Conservation (phyloP, 30 jellyfish, hydroid and myxozoan genomes). For the Aurelia sp. region DNA sequence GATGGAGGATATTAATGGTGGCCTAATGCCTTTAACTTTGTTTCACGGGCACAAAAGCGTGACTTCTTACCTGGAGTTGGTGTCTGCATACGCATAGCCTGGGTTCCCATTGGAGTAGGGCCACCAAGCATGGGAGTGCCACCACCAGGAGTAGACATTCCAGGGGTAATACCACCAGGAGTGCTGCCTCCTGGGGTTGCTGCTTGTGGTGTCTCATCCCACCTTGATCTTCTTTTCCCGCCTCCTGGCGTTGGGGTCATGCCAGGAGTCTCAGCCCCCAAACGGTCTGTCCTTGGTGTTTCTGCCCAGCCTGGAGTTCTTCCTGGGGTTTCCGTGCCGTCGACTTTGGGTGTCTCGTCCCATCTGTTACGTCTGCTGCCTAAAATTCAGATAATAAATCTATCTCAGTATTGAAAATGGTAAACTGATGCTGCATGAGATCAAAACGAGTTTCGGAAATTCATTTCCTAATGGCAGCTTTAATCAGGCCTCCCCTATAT, state of each 20-base stretch:
- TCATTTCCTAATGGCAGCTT: no score
- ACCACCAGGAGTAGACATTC: slow-evolving; percentile 85
- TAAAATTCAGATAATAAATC: neutral
- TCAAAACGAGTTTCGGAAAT: no score
- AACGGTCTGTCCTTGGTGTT: slow-evolving; percentile 97
- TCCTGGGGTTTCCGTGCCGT: slow-evolving; percentile 97
- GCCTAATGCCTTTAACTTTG: no score
- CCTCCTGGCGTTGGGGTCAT: slow-evolving; percentile 99
- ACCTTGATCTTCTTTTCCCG: slow-evolving; percentile 94
- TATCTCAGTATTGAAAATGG: no score
- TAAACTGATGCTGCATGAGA: no score
- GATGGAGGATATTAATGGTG: no score
- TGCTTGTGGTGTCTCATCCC: slow-evolving; percentile 99
- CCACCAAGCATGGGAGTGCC: slow-evolving; percentile 86
- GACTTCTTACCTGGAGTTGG: slow-evolving; percentile 92
- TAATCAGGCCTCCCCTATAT: no score
- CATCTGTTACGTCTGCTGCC: slow-evolving; percentile 95
- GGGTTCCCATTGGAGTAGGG: slow-evolving; percentile 96
- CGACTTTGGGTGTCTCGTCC: slow-evolving; percentile 98
- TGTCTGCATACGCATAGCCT: slow-evolving; percentile 99
- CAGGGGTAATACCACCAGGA: slow-evolving; percentile 87
- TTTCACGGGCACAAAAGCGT: neutral
- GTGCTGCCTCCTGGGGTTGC: slow-evolving; percentile 95
- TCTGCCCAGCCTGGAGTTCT: slow-evolving; percentile 99
- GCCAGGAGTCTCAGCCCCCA: slow-evolving; percentile 98